Evolutionary conservation across 2,888 invertebrate species (phyloP).

Genomic region (Calliphora vomitoria): DNA sequence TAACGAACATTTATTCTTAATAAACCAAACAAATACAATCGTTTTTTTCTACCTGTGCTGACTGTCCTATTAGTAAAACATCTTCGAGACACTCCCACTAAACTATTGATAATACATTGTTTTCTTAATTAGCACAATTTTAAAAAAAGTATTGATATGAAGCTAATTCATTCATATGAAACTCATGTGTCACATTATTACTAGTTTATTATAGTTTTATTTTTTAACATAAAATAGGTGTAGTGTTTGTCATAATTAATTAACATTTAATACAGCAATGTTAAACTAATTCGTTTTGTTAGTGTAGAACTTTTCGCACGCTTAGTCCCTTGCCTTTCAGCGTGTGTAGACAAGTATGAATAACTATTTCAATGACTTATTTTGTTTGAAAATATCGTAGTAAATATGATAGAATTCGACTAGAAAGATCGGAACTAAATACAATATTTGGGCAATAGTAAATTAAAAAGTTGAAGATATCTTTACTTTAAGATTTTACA

Average conservation of each 20-base stretch:
- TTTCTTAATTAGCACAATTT: neutral
- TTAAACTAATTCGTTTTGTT: neutral
- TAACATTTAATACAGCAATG: neutral
- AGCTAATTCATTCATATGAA: neutral
- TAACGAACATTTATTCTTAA: no score
- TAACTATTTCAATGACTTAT: no score
- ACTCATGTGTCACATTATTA: neutral
- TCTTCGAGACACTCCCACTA: neutral
- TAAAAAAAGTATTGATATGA: neutral
- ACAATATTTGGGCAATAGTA: no score
- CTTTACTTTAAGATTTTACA: no score
- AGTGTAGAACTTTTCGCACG: neutral
- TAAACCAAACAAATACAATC: no score
- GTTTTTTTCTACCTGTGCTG: neutral
- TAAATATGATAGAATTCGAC: no score
- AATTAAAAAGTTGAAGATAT: no score
- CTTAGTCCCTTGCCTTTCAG: neutral
- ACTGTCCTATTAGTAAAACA: neutral
- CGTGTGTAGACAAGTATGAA: neutral
- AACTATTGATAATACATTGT: neutral
- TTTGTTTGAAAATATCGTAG: no score
- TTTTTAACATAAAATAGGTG: constrained; percentile 12
- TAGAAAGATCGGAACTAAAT: no score
- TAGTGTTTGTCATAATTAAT: constrained; percentile 15
- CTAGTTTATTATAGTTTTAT: neutral